A percentile compares a stretch with the other conserved stretches of the same genome.
These are phyloP conservation scores for Mythimna pallens DNA, from an alignment of 2,888 invertebrate genomes.

Conservation along the genomic window DNA sequence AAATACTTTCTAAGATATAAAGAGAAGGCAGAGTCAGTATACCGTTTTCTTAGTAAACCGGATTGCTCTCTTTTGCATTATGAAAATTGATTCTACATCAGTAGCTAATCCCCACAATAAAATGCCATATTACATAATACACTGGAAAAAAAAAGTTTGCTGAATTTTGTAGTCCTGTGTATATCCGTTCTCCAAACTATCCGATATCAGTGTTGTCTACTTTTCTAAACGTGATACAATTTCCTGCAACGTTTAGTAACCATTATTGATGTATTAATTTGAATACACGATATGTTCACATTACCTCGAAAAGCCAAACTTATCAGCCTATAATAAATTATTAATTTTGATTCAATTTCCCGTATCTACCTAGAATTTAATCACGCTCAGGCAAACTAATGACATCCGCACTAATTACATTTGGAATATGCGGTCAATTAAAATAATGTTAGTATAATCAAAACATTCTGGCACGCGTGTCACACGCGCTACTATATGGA, in stretches of 20 bases:
- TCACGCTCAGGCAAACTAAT: constrained; percentile 25
- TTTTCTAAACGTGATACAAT: not conserved
- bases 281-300: not conserved
- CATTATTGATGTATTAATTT: not conserved
- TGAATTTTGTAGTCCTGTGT: too few relatives aligned
- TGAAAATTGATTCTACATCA: too few relatives aligned
- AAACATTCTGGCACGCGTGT: not conserved
- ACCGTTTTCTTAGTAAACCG: too few relatives aligned
- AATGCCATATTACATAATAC: too few relatives aligned
- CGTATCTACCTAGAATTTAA: constrained; percentile 26
- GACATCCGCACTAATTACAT: constrained; percentile 18
- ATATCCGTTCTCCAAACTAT: too few relatives aligned
- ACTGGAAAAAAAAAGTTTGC: too few relatives aligned
- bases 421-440: constrained; percentile 13
- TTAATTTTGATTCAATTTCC: constrained; percentile 17
- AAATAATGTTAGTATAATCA: constrained; percentile 5
- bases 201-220: too few relatives aligned
- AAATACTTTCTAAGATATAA: too few relatives aligned
- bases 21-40: too few relatives aligned
- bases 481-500: not conserved
- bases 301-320: constrained; percentile 7
- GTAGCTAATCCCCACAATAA: too few relatives aligned
- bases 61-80: too few relatives aligned
- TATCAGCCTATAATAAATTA: constrained; percentile 2
- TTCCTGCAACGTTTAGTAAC: not conserved